Conservation (phyloP, 2,113 vertebrate species). For the Amazona vittata region DNA sequence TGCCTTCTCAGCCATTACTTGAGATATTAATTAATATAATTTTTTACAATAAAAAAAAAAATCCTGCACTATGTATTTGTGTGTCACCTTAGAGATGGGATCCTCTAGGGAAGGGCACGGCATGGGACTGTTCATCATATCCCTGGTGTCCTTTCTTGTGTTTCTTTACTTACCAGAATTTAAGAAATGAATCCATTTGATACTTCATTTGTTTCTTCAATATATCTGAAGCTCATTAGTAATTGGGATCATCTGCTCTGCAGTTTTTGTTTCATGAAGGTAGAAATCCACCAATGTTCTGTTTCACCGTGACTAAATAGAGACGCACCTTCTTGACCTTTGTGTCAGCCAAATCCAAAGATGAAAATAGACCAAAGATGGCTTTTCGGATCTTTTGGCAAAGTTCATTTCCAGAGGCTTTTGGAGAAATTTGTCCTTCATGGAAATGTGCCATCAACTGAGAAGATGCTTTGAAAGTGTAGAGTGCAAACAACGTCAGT, state of each 20-base stretch:
- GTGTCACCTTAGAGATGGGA: background rate
- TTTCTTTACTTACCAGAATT: background rate
- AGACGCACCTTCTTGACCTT: background rate
- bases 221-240: background rate
- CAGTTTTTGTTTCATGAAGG: background rate
- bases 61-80: fast-evolving
- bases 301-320: background rate
- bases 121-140: background rate
- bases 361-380: background rate
- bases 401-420: background rate
- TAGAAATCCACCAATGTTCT: background rate
- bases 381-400: background rate
- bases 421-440: background rate
- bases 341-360: background rate
- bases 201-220: background rate
- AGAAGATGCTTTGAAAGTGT: background rate
- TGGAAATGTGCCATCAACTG: background rate
- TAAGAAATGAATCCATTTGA: background rate
- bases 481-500: background rate
- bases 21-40: background rate
- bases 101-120: background rate
- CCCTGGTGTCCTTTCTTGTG: background rate
- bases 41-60: background rate
- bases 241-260: background rate
- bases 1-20: background rate